Base-by-base conservation (phyloP, 2,888 invertebrate species). In the Athrips mouffetella region DNA sequence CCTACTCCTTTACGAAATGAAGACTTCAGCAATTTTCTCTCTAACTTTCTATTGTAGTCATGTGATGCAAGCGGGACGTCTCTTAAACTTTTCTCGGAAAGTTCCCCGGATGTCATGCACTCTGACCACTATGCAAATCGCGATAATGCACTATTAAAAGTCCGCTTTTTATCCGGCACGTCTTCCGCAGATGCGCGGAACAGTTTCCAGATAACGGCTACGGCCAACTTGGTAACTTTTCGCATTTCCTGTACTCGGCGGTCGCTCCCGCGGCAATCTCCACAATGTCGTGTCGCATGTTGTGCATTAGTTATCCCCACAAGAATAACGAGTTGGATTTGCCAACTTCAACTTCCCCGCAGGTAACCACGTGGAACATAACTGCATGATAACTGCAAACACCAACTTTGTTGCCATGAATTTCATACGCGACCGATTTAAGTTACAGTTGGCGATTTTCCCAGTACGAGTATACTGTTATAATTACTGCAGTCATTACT, bases 171-270 rank as follows among this genome's bases (percentile, higher is more conserved):
- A 73, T 71, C 70, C 73, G 76, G 77, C 81, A 80, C 80, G 74
- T 73, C 70, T 70, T 72, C 70, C 70, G 72, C 82, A 83, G 78
- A 84, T 83, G 84, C 71, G 73, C 70, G 73, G 65, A 69, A 65
- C 70, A 70, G 71, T 70, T 73, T 71, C 63, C 71, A 76, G 79
- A 83, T 81, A 80, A 75, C 77, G 76, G 65, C 63, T 64, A 75
- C 77, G 76, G 65, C 63, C 64, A 81, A 83, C 76, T 82, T 79
- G 64, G 67, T 70, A 85, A 86, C 83, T 85, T 86, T 84, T 82
- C 82, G 76, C 83, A 84, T 85, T 84, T 83, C 75, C 75, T 67
- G 67, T 62, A 51, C 52, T 62, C 59, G 65, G 58, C 56, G 62
- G 66, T 61, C 61, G 63, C 53, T 41, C 39, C 44, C 41, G 48